Evolutionary conservation across 2,888 invertebrate genomes (phyloP).

Genomic region (Osedax fenrisi): DNA sequence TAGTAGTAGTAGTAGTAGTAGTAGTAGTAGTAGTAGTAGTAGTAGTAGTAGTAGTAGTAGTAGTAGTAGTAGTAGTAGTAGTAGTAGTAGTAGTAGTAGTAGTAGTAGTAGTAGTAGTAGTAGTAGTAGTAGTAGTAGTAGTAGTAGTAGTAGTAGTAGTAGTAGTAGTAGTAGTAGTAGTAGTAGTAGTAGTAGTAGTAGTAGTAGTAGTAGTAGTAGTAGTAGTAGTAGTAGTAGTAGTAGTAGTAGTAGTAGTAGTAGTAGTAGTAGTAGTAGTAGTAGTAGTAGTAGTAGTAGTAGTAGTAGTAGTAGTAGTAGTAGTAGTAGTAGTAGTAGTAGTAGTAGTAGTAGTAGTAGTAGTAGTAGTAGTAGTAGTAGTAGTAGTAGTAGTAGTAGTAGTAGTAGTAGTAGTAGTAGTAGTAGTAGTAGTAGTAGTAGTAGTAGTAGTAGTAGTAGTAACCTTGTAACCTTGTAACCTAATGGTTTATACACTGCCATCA

Average conservation of each 20-base stretch:
- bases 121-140: constrained; percentile 25
- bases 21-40: too few species aligned
- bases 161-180: constrained; percentile 20
- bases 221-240: constrained; percentile 23
- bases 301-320: constrained; percentile 18
- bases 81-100: not conserved
- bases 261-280: constrained; percentile 26
- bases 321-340: constrained; percentile 23
- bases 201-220: constrained; percentile 14
- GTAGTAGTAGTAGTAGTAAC: too few species aligned
- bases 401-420: too few species aligned
- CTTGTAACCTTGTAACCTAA: too few species aligned
- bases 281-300: constrained; percentile 17
- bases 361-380: constrained; percentile 25
- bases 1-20: too few species aligned
- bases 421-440: too few species aligned
- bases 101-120: constrained; percentile 23
- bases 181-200: constrained; percentile 22
- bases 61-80: not conserved
- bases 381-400: too few species aligned
- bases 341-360: constrained; percentile 25
- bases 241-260: constrained; percentile 26
- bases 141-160: constrained; percentile 25
- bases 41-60: too few species aligned
- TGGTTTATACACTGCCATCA: too few species aligned